Percentiles rank a stretch among this genome's conserved stretches.
These are phyloP conservation scores for Pangasianodon hypophthalmus DNA, from an alignment of 2,113 vertebrate species.

Conservation along the genomic window DNA sequence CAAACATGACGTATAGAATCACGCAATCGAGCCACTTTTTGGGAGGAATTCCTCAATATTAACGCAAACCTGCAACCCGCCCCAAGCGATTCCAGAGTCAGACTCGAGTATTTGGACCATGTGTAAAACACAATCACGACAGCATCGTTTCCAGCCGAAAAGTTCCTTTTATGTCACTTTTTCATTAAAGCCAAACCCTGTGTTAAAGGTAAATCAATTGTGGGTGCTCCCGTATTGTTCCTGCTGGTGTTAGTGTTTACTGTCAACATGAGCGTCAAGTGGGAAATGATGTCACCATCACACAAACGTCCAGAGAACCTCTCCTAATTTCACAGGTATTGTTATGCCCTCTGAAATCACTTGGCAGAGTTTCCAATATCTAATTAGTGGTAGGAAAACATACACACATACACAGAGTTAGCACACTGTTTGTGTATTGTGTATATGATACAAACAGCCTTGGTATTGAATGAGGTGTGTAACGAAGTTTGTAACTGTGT, in stretches of 20 bases:
- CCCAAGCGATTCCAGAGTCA: not conserved
- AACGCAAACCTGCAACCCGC: not conserved
- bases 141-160: too few species aligned
- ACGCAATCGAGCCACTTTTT: not conserved
- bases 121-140: too few species aligned
- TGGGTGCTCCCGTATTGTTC: not conserved
- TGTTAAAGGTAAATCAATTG: not conserved
- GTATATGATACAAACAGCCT: conserved; percentile 48
- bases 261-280: not conserved
- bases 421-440: conserved; percentile 62
- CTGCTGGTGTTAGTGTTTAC: not conserved
- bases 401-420: conserved; percentile 33
- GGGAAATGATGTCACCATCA: not conserved
- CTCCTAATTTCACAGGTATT: not conserved
- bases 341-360: not conserved
- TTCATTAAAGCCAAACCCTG: not conserved
- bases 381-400: not conserved
- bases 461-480: conserved; percentile 58
- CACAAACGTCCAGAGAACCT: not conserved
- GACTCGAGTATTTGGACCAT: too few species aligned
- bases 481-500: not conserved
- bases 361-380: not conserved
- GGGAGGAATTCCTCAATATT: not conserved
- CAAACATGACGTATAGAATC: not conserved
- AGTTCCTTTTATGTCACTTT: too few species aligned